Conservation (phyloP, 2,797 vertebrate species). For the Mycteria americana region DNA sequence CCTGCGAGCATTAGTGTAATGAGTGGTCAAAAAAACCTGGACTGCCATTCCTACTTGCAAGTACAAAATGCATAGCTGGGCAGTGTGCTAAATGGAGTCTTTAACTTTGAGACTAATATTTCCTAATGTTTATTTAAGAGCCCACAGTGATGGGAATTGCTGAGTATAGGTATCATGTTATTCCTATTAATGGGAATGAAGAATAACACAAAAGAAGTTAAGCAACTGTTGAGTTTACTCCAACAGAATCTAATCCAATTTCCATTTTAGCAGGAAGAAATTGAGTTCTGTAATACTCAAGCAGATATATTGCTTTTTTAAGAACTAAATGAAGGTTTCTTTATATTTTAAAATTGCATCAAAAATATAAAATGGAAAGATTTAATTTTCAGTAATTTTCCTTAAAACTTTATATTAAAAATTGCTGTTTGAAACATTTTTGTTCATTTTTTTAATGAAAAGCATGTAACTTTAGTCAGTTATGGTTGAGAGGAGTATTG, state of each 20-base stretch:
- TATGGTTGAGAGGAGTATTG: neutral
- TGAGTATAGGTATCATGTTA: constrained; percentile 7
- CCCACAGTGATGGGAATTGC: neutral
- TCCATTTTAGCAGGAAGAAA: constrained; percentile 50
- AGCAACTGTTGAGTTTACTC: constrained; percentile 40
- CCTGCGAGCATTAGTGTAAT: neutral
- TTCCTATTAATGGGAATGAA: constrained; percentile 41
- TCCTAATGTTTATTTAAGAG: constrained; percentile 53
- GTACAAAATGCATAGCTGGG: neutral
- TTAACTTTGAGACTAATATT: neutral
- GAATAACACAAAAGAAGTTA: constrained; percentile 37
- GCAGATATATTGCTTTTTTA: neutral
- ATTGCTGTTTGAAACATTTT: neutral
- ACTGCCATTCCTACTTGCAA: neutral
- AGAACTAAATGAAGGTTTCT: neutral
- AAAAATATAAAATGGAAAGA: neutral
- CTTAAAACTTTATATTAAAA: neutral
- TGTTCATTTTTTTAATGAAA: neutral
- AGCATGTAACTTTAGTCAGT: neutral
- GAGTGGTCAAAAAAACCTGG: neutral
- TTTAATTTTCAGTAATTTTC: neutral
- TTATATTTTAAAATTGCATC: neutral
- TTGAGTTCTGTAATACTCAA: neutral
- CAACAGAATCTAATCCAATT: constrained; percentile 55
- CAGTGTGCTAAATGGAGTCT: neutral